Evolutionary conservation across 2,888 invertebrate genomes (phyloP).

Genomic region (Oxytorus armatus): DNA sequence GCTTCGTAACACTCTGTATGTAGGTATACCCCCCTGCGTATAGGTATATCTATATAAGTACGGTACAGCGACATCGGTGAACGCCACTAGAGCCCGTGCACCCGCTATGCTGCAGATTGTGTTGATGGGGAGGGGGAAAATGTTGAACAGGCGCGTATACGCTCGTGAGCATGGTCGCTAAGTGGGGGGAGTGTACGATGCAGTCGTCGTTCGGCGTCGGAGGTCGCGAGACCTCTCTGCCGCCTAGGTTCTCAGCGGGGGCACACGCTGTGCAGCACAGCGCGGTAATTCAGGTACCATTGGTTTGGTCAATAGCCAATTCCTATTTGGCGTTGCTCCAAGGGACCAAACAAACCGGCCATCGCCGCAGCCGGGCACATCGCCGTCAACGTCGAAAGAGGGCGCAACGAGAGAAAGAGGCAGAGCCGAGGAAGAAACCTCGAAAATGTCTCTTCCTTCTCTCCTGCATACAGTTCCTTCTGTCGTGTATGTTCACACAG

Average conservation of each 20-base stretch:
- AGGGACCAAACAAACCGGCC: slow-evolving; percentile 79
- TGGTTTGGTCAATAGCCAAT: slow-evolving; percentile 84
- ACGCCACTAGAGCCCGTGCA: slow-evolving; percentile 23
- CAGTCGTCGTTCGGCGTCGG: slow-evolving; percentile 41
- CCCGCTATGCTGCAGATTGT: slow-evolving; percentile 20
- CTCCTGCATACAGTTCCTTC: slow-evolving; percentile 18
- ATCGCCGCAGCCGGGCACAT: slow-evolving; percentile 49
- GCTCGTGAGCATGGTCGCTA: slow-evolving; percentile 13
- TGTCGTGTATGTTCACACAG: slow-evolving; percentile 4
- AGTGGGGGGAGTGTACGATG: slow-evolving; percentile 33
- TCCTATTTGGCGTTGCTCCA: slow-evolving; percentile 82
- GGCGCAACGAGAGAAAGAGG: slow-evolving; percentile 10
- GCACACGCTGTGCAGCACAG: slow-evolving; percentile 71
- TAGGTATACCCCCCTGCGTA: neutral
- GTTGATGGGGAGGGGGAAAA: slow-evolving; percentile 16
- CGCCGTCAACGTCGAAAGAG: slow-evolving; percentile 47
- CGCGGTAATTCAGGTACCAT: slow-evolving; percentile 81
- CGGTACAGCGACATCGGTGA: slow-evolving; percentile 29
- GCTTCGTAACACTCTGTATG: slow-evolving; percentile 66
- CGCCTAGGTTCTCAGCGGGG: slow-evolving; percentile 68
- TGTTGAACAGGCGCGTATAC: slow-evolving; percentile 42
- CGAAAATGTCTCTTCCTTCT: slow-evolving; percentile 37
- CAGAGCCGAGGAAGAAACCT: slow-evolving; percentile 3
- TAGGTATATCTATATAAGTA: neutral
- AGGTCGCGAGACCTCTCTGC: slow-evolving; percentile 51